Conservation (phyloP, 2,888 invertebrate species). For the Eilema caniola region DNA sequence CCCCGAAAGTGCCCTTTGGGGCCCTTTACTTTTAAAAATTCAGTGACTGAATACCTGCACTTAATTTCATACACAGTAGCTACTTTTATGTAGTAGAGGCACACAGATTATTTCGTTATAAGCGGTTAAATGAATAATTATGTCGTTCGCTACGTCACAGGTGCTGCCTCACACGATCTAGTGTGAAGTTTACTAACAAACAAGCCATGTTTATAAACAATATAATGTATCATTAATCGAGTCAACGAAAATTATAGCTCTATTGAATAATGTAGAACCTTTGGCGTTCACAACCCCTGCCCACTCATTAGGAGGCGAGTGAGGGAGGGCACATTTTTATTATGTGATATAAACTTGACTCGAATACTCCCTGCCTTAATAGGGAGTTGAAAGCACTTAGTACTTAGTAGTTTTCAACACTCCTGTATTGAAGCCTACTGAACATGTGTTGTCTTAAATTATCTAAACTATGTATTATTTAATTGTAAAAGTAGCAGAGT, state of each 20-base stretch:
- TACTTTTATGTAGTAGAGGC: not conserved
- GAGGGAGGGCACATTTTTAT: not conserved
- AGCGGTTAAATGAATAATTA: not conserved
- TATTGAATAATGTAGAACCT: conserved; percentile 1
- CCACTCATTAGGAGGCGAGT: not conserved
- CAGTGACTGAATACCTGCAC: too few relatives aligned
- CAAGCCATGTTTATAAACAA: conserved; percentile 6
- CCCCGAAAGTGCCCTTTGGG: too few relatives aligned
- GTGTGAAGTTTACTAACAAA: conserved; percentile 16
- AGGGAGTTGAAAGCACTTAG: too few relatives aligned
- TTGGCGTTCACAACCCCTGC: not conserved
- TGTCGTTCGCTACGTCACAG: not conserved
- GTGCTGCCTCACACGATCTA: not conserved
- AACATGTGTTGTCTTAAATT: not conserved
- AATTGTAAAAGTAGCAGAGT: too few relatives aligned
- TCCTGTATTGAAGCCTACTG: not conserved
- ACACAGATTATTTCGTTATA: not conserved
- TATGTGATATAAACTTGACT: not conserved
- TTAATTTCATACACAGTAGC: too few relatives aligned
- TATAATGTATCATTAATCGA: not conserved
- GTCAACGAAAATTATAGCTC: conserved; percentile 3
- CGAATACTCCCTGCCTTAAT: not conserved
- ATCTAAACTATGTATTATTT: too few relatives aligned
- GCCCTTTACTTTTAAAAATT: too few relatives aligned
- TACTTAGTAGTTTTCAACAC: not conserved